A percentile compares a stretch with the other conserved stretches of the same genome.
Evolutionary conservation across 2,888 invertebrate genomes (phyloP).

Genomic region (Philaethria dido): DNA sequence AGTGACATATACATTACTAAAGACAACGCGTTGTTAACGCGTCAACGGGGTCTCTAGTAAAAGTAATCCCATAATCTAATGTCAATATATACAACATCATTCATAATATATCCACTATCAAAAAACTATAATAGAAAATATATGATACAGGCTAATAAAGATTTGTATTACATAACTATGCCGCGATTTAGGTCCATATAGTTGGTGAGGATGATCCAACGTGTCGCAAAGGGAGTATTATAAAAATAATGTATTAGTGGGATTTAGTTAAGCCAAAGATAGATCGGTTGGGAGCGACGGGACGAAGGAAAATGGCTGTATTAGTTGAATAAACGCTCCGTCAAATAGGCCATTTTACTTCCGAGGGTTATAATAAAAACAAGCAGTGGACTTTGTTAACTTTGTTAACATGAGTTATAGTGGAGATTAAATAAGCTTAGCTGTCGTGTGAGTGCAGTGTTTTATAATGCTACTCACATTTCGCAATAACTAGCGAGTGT

Average conservation of each 20-base stretch:
- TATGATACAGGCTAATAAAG: conserved; percentile 9
- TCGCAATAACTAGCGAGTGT: no score
- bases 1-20: no score
- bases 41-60: no score
- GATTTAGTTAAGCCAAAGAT: conserved; percentile 65
- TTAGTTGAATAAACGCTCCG: conserved; percentile 47
- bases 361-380: conserved; percentile 27
- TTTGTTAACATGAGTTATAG: conserved; percentile 16
- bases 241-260: conserved; percentile 65
- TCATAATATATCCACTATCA: neutral
- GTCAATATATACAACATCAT: neutral
- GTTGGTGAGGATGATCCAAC: conserved; percentile 28
- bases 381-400: conserved; percentile 34
- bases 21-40: no score
- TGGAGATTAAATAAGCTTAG: neutral
- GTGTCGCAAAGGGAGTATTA: conserved; percentile 44
- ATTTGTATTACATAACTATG: conserved; percentile 17
- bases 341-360: conserved; percentile 41
- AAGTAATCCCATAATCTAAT: neutral
- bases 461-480: neutral
- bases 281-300: conserved; percentile 53
- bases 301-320: conserved; percentile 43
- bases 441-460: neutral
- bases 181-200: conserved; percentile 20
- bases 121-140: neutral